phyloP scores from a whole-genome alignment of 2,888 invertebrate genomes.

The Meteorus colon region DNA sequence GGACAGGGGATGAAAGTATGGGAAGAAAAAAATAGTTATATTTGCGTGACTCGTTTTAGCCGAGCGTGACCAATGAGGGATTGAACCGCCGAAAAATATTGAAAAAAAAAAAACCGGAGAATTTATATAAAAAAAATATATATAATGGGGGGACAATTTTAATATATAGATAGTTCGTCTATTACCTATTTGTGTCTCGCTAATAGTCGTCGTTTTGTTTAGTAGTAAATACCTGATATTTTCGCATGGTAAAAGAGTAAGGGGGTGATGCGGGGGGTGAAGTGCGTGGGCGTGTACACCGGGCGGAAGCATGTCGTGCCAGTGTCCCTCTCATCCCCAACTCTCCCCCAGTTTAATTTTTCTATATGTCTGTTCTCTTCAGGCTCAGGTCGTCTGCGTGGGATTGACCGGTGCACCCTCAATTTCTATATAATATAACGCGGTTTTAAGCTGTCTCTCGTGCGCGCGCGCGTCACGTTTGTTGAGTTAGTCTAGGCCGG shows the following conservation, averaged over 20 bases:
- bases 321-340: conserved; percentile 45
- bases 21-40: conserved; percentile 23
- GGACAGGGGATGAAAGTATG: background rate
- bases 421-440: conserved; percentile 41
- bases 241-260: conserved; percentile 2
- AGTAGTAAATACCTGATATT: conserved; percentile 11
- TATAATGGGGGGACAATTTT: conserved; percentile 30
- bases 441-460: conserved; percentile 40
- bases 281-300: conserved; percentile 52
- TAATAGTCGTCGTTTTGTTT: conserved; percentile 19
- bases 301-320: conserved; percentile 58
- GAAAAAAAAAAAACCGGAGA: conserved; percentile 35
- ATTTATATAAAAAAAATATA: conserved; percentile 29
- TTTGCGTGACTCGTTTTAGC: conserved; percentile 40
- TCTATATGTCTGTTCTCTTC: conserved; percentile 16
- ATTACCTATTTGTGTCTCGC: background rate
- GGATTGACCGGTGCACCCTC: conserved; percentile 50
- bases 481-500: conserved; percentile 49
- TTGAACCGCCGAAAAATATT: conserved; percentile 28
- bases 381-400: conserved; percentile 25
- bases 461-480: conserved; percentile 34
- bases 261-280: conserved; percentile 44
- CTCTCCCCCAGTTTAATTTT: conserved; percentile 7
- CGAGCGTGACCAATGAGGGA: conserved; percentile 36
- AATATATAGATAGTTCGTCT: conserved; percentile 7